Percentiles rank a stretch among this genome's conserved stretches.
Conservation (phyloP, 2,888 invertebrate species). For the Chironomus riparius region DNA sequence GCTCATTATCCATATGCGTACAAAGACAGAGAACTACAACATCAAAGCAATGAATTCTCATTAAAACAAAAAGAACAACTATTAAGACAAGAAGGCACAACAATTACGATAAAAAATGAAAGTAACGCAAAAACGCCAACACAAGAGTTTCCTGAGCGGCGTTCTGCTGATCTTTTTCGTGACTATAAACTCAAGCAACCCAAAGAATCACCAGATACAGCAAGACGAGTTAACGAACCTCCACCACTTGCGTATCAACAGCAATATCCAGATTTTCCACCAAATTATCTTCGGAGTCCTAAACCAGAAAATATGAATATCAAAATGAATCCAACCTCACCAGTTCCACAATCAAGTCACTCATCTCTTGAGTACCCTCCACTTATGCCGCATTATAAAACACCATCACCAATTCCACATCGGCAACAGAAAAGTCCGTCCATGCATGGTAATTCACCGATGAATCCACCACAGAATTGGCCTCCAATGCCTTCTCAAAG, state of each 20-base stretch:
- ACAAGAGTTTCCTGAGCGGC: background rate
- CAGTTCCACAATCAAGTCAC: background rate
- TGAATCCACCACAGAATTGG: conserved; percentile 32
- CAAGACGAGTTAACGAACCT: background rate
- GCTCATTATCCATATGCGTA: conserved; percentile 9
- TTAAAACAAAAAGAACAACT: conserved; percentile 21
- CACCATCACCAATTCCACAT: background rate
- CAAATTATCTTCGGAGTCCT: background rate
- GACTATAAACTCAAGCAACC: conserved; percentile 17
- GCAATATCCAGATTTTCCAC: conserved; percentile 5
- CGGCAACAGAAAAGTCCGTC: conserved; percentile 2
- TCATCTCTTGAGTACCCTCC: background rate
- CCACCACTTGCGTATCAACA: background rate
- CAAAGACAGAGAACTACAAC: background rate
- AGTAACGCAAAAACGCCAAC: background rate
- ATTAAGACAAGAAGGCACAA: conserved; percentile 17
- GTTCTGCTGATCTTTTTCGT: conserved; percentile 12
- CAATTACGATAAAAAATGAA: conserved; percentile 17
- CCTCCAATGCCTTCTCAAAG: conserved; percentile 27
- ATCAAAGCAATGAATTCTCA: conserved; percentile 10
- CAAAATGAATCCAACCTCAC: background rate
- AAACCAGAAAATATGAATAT: background rate
- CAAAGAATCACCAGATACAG: conserved; percentile 5
- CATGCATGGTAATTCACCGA: conserved; percentile 9
- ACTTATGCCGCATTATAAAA: background rate